These are phyloP conservation scores for Xiphorhynchus erythropygius DNA, from an alignment of 2,797 vertebrate species.

Conservation along the genomic window DNA sequence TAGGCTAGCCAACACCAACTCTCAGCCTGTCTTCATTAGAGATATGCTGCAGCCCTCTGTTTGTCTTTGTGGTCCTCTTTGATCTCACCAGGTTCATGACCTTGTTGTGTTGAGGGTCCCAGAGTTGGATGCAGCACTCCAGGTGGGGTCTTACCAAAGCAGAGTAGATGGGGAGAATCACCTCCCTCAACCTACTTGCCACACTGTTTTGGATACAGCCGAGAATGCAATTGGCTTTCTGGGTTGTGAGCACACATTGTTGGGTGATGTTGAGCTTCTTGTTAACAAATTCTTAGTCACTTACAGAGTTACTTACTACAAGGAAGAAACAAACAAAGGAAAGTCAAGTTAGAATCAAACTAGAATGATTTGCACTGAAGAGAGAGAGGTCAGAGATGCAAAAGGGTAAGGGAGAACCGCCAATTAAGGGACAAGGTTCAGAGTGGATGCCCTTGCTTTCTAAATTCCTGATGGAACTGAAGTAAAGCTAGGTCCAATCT, in stretches of 20 bases:
- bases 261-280: not conserved
- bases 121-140: fast-evolving
- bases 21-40: fast-evolving
- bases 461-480: not conserved
- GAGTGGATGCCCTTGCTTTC: not conserved
- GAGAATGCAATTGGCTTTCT: fast-evolving
- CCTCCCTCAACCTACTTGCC: not conserved
- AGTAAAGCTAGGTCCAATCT: not conserved
- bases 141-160: fast-evolving
- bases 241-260: fast-evolving
- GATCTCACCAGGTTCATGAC: not conserved
- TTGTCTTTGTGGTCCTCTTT: not conserved
- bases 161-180: not conserved
- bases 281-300: not conserved
- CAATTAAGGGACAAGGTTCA: not conserved
- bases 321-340: not conserved
- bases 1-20: not conserved
- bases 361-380: not conserved
- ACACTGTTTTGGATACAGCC: not conserved
- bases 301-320: not conserved
- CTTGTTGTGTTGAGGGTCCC: fast-evolving
- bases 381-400: not conserved
- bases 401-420: not conserved
- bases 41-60: not conserved
- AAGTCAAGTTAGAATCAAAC: not conserved